Evolutionary conservation across 2,113 vertebrate species (phyloP).

Genomic region (Cygnus buccinator): DNA sequence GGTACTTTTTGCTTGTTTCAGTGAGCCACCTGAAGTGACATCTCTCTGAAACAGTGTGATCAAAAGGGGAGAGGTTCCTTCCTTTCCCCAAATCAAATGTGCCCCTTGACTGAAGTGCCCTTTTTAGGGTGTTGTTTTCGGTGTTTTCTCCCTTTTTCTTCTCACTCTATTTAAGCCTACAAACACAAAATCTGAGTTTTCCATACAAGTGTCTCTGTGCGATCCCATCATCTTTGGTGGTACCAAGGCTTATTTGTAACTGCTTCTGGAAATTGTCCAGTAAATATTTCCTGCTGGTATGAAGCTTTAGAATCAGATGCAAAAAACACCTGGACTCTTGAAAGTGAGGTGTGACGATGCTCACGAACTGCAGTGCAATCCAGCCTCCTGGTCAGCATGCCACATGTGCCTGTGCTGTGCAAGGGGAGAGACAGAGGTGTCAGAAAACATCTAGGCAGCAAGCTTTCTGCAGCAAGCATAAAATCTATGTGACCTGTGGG

Average conservation of each 20-base stretch:
- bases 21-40: neutral
- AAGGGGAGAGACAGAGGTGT: neutral
- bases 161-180: neutral
- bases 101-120: neutral
- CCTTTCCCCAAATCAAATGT: fast-evolving
- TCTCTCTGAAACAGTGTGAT: neutral
- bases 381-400: neutral
- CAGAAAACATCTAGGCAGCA: neutral
- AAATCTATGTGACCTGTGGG: neutral
- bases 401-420: fast-evolving
- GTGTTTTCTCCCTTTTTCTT: neutral
- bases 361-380: neutral
- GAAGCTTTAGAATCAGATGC: neutral
- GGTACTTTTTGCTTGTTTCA: neutral
- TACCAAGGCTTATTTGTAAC: neutral
- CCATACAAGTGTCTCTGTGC: neutral
- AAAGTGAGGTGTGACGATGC: neutral
- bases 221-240: neutral
- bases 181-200: neutral
- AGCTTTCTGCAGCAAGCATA: neutral
- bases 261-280: neutral
- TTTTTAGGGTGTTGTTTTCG: neutral
- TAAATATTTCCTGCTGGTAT: neutral
- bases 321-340: neutral
- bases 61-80: neutral